Evolutionary conservation across 1,140 invertebrate species (phyloP), one percentile per base, ranked within the genome.

Genomic region (Varroa destructor): DNA sequence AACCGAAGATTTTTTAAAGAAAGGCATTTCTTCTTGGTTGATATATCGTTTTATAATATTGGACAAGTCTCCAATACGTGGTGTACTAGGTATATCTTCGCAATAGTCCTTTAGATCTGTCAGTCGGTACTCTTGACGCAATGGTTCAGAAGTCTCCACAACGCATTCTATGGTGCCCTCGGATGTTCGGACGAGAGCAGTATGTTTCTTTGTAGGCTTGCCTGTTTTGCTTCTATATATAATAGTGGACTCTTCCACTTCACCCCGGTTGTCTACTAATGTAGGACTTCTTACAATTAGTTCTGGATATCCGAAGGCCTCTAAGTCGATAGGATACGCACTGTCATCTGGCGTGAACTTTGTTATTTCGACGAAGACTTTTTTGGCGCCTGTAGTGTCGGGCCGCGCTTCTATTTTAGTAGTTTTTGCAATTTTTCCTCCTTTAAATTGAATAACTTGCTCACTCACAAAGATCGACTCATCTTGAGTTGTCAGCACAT

Each of bases 51-150:
- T 42, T 58, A 58, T 58, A 42, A 58, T 58, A 42, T 58, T 58
- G 12, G 57, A 36, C 12, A 58, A 58, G 57, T 58, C 57, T 6
- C 57, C 57, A 42, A 58, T 58, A 36, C 57, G 57, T 36, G 57
- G 57, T 42, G 25, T 58, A 42, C 3, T 42, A 36, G 57, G 3
- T 36, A 12, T 12, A 3, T 58, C 57, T 12, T 58, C 57, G 57
- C 4, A 12, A 3, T 5, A 5, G 25, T 58, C 57, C 25, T 58
- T 12, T 5, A 58, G 40, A 5, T 42, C 57, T 5, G 25, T 6
- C 25, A 3, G 25, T 36, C 3, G 25, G 12, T 58, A 58, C 40
- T 58, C 57, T 12, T 6, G 25, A 42, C 4, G 25, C 3, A 12
- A 42, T 5, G 40, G 57, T 42, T 58, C 57, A 6, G 12, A 36